A percentile compares a stretch with the other conserved stretches of the same genome.
phyloP scores from a whole-genome alignment of 2,888 invertebrate species.

The Amblyjoppa proteus region DNA sequence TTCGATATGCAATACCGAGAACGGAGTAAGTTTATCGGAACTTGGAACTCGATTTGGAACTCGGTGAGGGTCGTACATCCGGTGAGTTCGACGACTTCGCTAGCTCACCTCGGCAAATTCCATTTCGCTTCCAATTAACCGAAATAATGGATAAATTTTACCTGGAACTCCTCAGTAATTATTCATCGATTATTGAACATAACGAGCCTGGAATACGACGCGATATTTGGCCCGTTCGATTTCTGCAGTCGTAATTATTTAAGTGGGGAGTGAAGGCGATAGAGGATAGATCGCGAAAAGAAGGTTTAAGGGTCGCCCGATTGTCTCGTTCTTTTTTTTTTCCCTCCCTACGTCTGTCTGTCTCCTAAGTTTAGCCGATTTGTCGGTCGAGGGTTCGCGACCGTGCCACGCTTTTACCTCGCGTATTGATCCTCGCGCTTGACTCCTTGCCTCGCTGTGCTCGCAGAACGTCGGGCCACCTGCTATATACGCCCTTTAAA shows the following conservation, averaged over 20 bases:
- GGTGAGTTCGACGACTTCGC: slow-evolving; percentile 12
- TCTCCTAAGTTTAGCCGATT: slow-evolving; percentile 66
- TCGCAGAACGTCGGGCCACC: slow-evolving; percentile 36
- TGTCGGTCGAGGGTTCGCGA: slow-evolving; percentile 77
- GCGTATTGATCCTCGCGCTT: slow-evolving; percentile 71
- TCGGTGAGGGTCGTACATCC: background rate
- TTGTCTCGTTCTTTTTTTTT: slow-evolving; percentile 17
- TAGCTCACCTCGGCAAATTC: slow-evolving; percentile 1
- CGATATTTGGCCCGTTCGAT: background rate
- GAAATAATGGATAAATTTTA: slow-evolving; percentile 19
- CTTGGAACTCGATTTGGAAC: slow-evolving; percentile 31
- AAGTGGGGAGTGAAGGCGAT: background rate
- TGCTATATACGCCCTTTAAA: slow-evolving; percentile 64
- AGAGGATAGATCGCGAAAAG: slow-evolving; percentile 23
- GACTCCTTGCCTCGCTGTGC: slow-evolving; percentile 65
- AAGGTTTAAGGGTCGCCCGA: slow-evolving; percentile 46
- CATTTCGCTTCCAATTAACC: slow-evolving; percentile 3
- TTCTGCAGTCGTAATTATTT: background rate
- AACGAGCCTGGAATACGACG: background rate
- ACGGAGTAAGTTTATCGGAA: slow-evolving; percentile 30
- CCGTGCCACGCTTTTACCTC: slow-evolving; percentile 77
- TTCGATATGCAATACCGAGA: slow-evolving; percentile 1
- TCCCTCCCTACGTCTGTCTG: slow-evolving; percentile 30
- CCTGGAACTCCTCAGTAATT: slow-evolving; percentile 6
- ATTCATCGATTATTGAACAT: slow-evolving; percentile 7